Conservation (phyloP, 2,797 vertebrate species). For the Oreortyx pictus region DNA sequence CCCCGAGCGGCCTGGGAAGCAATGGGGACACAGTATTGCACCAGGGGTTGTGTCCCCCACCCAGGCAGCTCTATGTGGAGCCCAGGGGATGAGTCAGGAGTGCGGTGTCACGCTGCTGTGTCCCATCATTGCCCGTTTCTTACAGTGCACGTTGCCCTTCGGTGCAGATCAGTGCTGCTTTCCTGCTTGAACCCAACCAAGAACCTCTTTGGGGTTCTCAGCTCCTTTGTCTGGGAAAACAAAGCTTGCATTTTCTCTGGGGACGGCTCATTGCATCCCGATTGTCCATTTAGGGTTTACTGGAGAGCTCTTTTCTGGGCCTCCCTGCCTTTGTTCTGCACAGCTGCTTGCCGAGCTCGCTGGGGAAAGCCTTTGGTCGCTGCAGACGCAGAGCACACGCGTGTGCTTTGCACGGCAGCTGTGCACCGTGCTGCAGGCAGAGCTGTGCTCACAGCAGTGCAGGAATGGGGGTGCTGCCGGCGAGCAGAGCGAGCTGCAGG, state of each 20-base stretch:
- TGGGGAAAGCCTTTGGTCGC: not conserved
- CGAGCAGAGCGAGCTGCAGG: fast-evolving
- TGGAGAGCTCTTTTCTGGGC: not conserved
- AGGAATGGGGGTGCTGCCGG: not conserved
- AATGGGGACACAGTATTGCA: no score
- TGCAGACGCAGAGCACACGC: fast-evolving
- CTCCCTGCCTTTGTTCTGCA: not conserved
- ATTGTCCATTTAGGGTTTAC: not conserved
- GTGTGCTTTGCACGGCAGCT: no score
- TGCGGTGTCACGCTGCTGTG: no score
- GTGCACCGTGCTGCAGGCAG: no score
- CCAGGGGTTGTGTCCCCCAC: no score
- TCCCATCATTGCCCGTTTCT: no score
- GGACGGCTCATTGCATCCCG: not conserved
- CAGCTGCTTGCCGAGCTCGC: not conserved
- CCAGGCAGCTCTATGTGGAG: no score
- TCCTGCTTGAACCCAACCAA: no score
- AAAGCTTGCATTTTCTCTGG: not conserved
- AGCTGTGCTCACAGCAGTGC: no score
- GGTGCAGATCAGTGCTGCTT: no score
- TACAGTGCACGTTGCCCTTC: no score
- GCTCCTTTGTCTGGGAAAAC: not conserved
- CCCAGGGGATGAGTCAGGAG: no score
- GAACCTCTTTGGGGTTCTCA: not conserved
- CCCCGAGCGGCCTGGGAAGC: not conserved